Evolutionary conservation across 1,140 invertebrate species (phyloP).

Genomic region (Sycobia sp.): DNA sequence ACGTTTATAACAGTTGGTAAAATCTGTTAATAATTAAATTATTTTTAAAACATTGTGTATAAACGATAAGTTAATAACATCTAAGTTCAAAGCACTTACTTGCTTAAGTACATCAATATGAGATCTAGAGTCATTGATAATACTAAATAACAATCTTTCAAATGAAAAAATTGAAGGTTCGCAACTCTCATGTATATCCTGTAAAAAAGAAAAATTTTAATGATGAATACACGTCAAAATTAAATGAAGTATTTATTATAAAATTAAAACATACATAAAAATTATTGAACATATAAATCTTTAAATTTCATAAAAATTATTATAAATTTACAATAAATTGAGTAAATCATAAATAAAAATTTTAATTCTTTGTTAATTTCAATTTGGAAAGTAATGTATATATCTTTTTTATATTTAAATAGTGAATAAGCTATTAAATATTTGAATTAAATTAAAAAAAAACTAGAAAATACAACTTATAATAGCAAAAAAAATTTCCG

Average conservation of each 20-base stretch:
- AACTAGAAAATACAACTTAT: conserved; percentile 5
- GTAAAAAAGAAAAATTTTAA: not conserved
- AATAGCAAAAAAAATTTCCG: conserved; percentile 33
- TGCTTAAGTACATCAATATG: conserved; percentile 71
- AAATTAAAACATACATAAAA: no score
- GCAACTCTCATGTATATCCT: conserved; percentile 83
- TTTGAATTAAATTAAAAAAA: no score
- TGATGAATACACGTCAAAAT: not conserved
- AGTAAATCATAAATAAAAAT: no score
- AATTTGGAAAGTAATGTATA: no score
- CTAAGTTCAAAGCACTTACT: conserved; percentile 36
- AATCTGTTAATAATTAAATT: conserved; percentile 50
- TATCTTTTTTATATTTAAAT: no score
- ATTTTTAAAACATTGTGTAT: conserved; percentile 5
- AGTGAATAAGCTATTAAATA: no score
- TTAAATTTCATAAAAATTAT: no score
- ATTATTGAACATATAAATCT: no score
- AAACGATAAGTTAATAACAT: conserved; percentile 5
- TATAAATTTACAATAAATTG: no score
- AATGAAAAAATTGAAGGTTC: conserved; percentile 91
- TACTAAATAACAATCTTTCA: conserved; percentile 80
- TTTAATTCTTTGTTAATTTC: no score
- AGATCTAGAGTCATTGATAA: conserved; percentile 74
- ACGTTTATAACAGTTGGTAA: conserved; percentile 61
- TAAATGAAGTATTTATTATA: not conserved